Conservation (phyloP, 2,888 invertebrate species). For the Agonopterix alstromeriana region DNA sequence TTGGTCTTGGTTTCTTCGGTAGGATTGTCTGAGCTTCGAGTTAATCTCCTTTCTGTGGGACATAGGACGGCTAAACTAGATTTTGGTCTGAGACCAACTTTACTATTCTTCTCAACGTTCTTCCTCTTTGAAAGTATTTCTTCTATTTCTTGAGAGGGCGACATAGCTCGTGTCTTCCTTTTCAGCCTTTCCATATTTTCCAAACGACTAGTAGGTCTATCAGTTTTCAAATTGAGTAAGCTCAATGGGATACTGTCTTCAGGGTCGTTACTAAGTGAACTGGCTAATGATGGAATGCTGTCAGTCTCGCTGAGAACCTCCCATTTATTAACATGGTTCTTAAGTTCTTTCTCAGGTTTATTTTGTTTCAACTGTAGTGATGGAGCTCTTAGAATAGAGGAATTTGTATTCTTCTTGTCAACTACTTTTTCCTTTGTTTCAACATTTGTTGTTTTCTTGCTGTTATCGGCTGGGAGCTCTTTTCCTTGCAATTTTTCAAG, state of each 20-base stretch:
- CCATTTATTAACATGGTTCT: conserved; percentile 70
- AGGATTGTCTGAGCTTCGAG: conserved; percentile 56
- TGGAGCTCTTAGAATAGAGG: conserved; percentile 62
- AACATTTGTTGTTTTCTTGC: conserved; percentile 25
- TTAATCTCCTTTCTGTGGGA: conserved; percentile 56
- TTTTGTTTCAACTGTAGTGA: conserved; percentile 60
- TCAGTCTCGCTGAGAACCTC: conserved; percentile 78
- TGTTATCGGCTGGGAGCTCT: conserved; percentile 37
- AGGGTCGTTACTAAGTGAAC: conserved; percentile 70
- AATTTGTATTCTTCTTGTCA: conserved; percentile 42
- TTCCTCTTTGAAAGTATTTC: conserved; percentile 68
- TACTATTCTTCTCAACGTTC: conserved; percentile 46
- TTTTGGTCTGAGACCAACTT: conserved; percentile 56
- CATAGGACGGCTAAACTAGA: conserved; percentile 64
- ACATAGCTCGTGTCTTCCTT: conserved; percentile 74
- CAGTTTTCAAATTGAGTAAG: conserved; percentile 60
- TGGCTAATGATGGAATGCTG: conserved; percentile 71
- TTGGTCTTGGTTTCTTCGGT: conserved; percentile 46
- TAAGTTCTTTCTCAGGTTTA: conserved; percentile 56
- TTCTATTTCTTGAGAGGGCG: conserved; percentile 78
- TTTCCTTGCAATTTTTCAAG: conserved; percentile 78
- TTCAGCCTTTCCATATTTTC: conserved; percentile 66
- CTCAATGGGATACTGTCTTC: conserved; percentile 77
- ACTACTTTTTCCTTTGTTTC: conserved; percentile 19
- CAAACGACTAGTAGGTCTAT: conserved; percentile 40